These are phyloP conservation scores for Cryptophagus acutangulus DNA, from an alignment of 2,888 invertebrate species.

Conservation along the genomic window DNA sequence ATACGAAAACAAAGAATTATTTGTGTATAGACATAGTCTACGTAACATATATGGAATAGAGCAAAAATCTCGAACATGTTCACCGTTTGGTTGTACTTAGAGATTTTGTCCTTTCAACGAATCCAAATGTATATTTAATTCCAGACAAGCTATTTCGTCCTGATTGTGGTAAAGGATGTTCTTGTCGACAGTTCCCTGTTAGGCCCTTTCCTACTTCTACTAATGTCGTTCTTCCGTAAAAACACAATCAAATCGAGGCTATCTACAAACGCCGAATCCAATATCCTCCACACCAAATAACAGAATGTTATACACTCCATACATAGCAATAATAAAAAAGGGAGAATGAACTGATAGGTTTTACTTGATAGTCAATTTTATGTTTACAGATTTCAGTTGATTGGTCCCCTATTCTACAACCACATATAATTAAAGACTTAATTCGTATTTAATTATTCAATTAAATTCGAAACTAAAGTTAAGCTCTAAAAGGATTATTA, in stretches of 20 bases:
- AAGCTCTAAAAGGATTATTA: too few relatives aligned
- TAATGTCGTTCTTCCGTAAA: constrained; percentile 8
- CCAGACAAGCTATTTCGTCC: constrained; percentile 7
- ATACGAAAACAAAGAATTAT: constrained; percentile 4
- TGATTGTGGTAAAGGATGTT: constrained; percentile 7
- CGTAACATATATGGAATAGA: too few relatives aligned
- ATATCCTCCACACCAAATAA: too few relatives aligned
- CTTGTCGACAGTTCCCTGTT: constrained; percentile 4
- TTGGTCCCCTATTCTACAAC: too few relatives aligned
- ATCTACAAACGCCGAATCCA: constrained; percentile 6
- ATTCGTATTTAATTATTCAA: too few relatives aligned
- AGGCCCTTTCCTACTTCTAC: constrained; percentile 7
- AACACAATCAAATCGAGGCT: constrained; percentile 6
- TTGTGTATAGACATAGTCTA: constrained; percentile 5
- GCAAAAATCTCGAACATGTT: constrained; percentile 7
- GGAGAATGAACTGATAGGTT: too few relatives aligned
- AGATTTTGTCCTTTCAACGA: constrained; percentile 8
- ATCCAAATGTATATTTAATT: constrained; percentile 8
- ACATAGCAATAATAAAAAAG: too few relatives aligned
- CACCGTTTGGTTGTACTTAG: constrained; percentile 4
- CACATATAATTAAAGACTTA: too few relatives aligned
- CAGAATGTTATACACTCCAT: too few relatives aligned
- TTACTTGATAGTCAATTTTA: too few relatives aligned
- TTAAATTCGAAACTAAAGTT: too few relatives aligned
- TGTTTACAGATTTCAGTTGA: too few relatives aligned